Evolutionary conservation across 2,888 invertebrate genomes (phyloP).

Genomic region (Tyria jacobaeae): DNA sequence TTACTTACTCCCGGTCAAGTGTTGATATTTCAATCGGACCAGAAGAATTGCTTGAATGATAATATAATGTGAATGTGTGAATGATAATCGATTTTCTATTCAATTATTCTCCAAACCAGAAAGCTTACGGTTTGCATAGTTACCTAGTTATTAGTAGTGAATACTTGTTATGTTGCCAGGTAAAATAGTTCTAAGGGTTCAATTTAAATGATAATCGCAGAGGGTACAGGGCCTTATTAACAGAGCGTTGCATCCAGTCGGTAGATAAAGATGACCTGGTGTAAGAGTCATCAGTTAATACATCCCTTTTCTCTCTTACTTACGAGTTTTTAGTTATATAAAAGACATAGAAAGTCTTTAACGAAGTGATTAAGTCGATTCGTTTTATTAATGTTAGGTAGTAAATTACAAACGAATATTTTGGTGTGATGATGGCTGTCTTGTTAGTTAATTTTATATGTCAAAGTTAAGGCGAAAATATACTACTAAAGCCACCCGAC

Average conservation of each 20-base stretch:
- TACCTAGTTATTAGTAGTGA: slow-evolving; percentile 10
- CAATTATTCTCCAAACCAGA: slow-evolving; percentile 25
- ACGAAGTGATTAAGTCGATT: not conserved
- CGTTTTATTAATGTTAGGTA: not conserved
- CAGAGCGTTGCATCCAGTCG: slow-evolving; percentile 49
- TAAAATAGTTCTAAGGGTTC: slow-evolving; percentile 32
- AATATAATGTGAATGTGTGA: too few relatives aligned
- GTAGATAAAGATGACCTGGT: not conserved
- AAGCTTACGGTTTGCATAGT: slow-evolving; percentile 19
- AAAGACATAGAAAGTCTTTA: not conserved
- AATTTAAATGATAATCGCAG: slow-evolving; percentile 55
- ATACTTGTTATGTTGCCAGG: slow-evolving; percentile 18
- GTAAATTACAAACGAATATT: not conserved
- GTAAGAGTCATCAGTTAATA: not conserved
- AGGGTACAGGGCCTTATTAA: slow-evolving; percentile 51
- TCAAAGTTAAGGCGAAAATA: too few relatives aligned
- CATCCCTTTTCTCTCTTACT: slow-evolving; percentile 11
- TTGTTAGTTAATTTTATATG: too few relatives aligned
- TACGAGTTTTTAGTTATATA: not conserved
- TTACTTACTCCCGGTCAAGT: not conserved
- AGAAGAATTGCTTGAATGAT: too few relatives aligned
- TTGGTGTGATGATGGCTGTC: not conserved
- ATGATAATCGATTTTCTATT: slow-evolving; percentile 22
- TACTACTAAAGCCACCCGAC: not conserved
- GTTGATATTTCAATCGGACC: not conserved